Base-by-base conservation (phyloP, 2,888 invertebrate genomes). In the Hypolimnas misippus region DNA sequence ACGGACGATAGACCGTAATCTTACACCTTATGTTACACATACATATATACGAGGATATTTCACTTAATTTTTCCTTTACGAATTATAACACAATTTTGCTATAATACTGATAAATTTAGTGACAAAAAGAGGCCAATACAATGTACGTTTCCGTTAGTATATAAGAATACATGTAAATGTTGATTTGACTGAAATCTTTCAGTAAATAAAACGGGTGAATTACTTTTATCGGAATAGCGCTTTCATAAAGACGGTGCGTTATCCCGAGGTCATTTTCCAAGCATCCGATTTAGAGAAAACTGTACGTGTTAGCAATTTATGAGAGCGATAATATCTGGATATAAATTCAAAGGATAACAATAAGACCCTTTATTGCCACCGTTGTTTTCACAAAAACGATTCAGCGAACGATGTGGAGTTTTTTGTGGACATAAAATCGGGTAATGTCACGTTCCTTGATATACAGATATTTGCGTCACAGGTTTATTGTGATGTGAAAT, bases 281-380 rank as follows among this genome's bases (percentile, higher is more conserved):
- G 79, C 77, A 78, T 79, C 76, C 80, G 83, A 85, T 84, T 86
- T 79, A 73, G 83, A 79, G 79, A 76, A 78, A 82, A 81, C 82
- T 81, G 84, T 83, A 84, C 84, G 84, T 82, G 80, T 83, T 81
- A 80, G 82, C 84, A 87, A 89, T 89, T 89, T 89, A 89, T 88
- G 86, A 79, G 79, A 73, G 83, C 86, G 87, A 89, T 89, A 88
- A 89, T 88, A 90, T 89, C 88, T 84, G 87, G 87, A 87, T 87
- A 89, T 91, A 90, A 91, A 90, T 90, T 89, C 89, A 88, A 86
- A 89, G 90, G 89, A 89, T 89, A 89, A 89, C 89, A 88, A 87
- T 90, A 89, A 89, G 86, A 86, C 84, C 88, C 82, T 90, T 90
- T 90, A 90, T 91, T 84, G 87, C 89, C 77, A 75, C 76, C 83